Conservation (phyloP, 2,797 vertebrate species). For the Chelidonichthys spinosus region DNA sequence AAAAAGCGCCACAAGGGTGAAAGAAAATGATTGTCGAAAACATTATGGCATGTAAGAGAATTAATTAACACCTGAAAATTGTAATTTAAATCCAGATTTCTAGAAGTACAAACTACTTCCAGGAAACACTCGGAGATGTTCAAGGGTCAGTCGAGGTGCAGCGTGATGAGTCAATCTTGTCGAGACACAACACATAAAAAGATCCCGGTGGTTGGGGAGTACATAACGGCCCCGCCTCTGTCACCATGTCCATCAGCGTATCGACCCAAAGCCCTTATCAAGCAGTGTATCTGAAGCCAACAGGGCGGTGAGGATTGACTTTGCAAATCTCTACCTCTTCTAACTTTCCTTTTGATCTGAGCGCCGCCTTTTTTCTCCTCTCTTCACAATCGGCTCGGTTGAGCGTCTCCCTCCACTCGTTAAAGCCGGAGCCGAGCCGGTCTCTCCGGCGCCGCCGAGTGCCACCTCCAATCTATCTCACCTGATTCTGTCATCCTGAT, state of each 20-base stretch:
- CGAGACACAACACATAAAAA: conserved; percentile 43
- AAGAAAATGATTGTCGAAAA: neutral
- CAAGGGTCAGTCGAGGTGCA: conserved; percentile 24
- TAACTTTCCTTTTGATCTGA: conserved; percentile 68
- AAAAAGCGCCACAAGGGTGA: neutral
- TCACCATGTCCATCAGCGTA: conserved; percentile 66
- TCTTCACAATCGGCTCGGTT: conserved; percentile 47
- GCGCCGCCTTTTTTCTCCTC: conserved; percentile 41
- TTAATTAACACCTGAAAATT: neutral
- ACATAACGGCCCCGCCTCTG: conserved; percentile 51
- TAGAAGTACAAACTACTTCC: neutral
- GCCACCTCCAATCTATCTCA: conserved; percentile 42
- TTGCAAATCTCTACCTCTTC: conserved; percentile 68
- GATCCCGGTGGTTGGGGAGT: conserved; percentile 29
- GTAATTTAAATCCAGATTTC: neutral
- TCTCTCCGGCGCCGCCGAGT: conserved; percentile 23
- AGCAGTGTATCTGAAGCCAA: conserved; percentile 69
- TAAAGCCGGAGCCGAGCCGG: conserved; percentile 18
- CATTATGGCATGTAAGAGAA: no score
- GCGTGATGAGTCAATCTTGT: conserved; percentile 8
- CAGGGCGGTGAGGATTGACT: conserved; percentile 71
- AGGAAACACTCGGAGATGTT: conserved; percentile 11
- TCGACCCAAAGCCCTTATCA: conserved; percentile 76
- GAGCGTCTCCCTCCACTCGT: conserved; percentile 28
- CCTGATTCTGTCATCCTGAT: conserved; percentile 51